phyloP scores from a whole-genome alignment of 2,113 vertebrate genomes.

The Nipponia nippon region DNA sequence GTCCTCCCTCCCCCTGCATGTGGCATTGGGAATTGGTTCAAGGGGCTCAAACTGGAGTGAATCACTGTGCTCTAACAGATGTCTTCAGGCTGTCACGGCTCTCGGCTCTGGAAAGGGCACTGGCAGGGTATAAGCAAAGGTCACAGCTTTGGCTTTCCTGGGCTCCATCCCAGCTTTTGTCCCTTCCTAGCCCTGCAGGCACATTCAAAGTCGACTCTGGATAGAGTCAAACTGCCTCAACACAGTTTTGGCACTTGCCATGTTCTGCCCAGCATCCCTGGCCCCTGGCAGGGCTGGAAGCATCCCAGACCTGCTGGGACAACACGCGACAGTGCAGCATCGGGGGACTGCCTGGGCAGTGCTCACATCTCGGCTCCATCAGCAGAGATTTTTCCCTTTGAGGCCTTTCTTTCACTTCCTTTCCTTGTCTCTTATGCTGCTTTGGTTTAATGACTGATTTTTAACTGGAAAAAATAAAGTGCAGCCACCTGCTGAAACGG shows the following conservation, averaged over 20 bases:
- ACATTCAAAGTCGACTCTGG: rapidly evolving
- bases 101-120: background rate
- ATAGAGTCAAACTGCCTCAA: background rate
- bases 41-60: background rate
- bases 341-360: background rate
- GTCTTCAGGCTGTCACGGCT: background rate
- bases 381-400: background rate
- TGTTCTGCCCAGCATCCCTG: rapidly evolving
- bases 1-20: background rate
- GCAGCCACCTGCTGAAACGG: background rate
- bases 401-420: background rate
- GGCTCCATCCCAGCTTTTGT: background rate
- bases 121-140: background rate
- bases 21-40: rapidly evolving
- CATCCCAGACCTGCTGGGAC: background rate
- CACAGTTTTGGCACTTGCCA: background rate
- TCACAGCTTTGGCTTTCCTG: background rate
- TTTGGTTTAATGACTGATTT: background rate
- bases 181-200: background rate
- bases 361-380: background rate
- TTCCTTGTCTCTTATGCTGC: background rate
- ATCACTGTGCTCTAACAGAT: background rate
- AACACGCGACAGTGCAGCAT: rapidly evolving
- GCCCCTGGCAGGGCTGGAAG: background rate
- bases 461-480: background rate